Percentiles rank a stretch among this genome's conserved stretches.
Conservation (phyloP, 2,797 vertebrate species). For the Ceryle rudis region DNA sequence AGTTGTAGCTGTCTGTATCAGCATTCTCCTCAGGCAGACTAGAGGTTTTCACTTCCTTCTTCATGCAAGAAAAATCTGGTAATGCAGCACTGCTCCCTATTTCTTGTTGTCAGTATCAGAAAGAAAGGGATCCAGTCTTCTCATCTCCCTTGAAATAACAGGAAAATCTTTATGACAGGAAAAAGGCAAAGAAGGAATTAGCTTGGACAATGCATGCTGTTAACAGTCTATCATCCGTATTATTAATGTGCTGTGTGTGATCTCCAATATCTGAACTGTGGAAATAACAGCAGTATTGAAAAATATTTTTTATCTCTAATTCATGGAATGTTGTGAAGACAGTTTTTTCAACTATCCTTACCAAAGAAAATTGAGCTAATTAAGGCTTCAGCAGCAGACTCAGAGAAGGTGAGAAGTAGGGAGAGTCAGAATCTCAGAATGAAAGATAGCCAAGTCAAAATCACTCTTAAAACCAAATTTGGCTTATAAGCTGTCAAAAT, state of each 20-base stretch:
- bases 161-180: background rate
- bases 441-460: conserved; percentile 43
- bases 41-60: conserved; percentile 9
- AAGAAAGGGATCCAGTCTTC: background rate
- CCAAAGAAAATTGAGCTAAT: background rate
- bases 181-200: background rate
- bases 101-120: background rate
- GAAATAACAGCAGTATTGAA: background rate
- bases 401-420: conserved; percentile 11
- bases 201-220: background rate
- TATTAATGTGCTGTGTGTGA: rapidly evolving
- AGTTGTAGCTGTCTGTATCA: background rate
- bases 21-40: background rate
- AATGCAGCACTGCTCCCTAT: background rate
- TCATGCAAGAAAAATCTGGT: background rate
- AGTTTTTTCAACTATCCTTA: background rate
- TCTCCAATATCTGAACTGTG: background rate
- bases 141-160: background rate
- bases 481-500: conserved; percentile 9
- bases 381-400: conserved; percentile 1
- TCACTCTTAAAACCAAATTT: conserved; percentile 9
- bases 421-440: conserved; percentile 17
- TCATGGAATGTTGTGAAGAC: background rate
- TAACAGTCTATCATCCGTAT: background rate
- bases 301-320: background rate